These are phyloP conservation scores for Lapara coniferarum DNA, from an alignment of 2,888 invertebrate genomes.

Conservation along the genomic window DNA sequence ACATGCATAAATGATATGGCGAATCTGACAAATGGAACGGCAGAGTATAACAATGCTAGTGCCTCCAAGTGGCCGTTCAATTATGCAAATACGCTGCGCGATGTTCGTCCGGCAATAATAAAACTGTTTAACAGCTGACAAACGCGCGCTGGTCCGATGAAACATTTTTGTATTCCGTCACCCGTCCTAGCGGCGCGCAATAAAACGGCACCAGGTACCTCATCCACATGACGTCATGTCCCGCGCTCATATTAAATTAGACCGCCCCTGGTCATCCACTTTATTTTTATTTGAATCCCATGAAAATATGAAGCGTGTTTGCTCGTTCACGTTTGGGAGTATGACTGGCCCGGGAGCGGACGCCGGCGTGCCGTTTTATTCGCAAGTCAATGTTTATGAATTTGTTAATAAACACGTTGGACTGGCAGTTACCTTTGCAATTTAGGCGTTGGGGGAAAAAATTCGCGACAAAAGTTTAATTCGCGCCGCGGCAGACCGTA, in stretches of 20 bases:
- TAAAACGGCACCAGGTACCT: constrained; percentile 76
- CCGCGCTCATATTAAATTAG: constrained; percentile 80
- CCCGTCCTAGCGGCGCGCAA: constrained; percentile 62
- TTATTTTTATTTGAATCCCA: constrained; percentile 82
- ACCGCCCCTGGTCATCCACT: constrained; percentile 74
- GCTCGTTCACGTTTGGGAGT: constrained; percentile 67
- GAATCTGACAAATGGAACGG: constrained; percentile 83
- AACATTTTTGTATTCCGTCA: constrained; percentile 73
- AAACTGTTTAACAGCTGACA: constrained; percentile 83
- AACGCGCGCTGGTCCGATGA: constrained; percentile 61
- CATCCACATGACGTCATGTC: constrained; percentile 71
- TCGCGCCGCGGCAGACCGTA: constrained; percentile 45
- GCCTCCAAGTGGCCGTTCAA: constrained; percentile 82
- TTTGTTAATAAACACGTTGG: constrained; percentile 76
- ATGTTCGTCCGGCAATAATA: constrained; percentile 80
- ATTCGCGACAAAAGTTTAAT: constrained; percentile 54
- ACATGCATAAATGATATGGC: constrained; percentile 82
- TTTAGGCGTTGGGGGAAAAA: constrained; percentile 53
- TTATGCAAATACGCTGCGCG: constrained; percentile 82
- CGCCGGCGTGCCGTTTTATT: constrained; percentile 52
- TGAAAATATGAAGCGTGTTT: constrained; percentile 78
- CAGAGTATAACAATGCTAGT: constrained; percentile 82
- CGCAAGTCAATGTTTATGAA: constrained; percentile 80
- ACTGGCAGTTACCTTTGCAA: constrained; percentile 66
- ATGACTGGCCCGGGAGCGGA: constrained; percentile 52